Base-by-base conservation (phyloP, 64 coral and sea anemone genomes). In the Montipora efflorescens region DNA sequence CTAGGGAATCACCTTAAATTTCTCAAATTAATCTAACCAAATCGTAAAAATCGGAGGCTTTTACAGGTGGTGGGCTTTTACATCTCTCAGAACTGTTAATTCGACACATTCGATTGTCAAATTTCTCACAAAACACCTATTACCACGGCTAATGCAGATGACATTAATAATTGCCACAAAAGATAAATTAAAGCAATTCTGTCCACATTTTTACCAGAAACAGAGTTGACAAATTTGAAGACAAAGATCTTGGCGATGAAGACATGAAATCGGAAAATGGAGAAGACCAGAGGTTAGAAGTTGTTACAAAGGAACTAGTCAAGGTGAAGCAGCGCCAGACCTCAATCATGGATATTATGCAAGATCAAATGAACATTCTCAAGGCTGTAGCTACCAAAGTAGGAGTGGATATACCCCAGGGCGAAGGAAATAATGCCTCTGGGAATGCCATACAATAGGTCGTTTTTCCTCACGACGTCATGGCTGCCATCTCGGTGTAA, bases 321-420 rank as follows among this genome's bases (percentile, higher is more conserved):
- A 86, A 49, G 82, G 66, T 66, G 2, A 86, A 86, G 66, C 67
- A 71, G 66, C 82, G 66, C 8, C 82, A 71, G 20, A 20, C 45
- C 3, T 48, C 46, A 51, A 86, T 86, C 44, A 86, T 86, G 46
- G 66, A 86, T 12, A 23, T 64, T 1, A 86, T 86, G 15, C 62
- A 86, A 2, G 82, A 86, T 11, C 82, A 86, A 47, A 67, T 46
- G 66, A 71, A 50, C 46, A 10, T 86, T 50, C n/a, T 86, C 7
- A 8, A 6, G 66, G 82, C 46, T 71, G 16, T 86, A 4, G 82
- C 82, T 12, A 4, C 62, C 12, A 86, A 45, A 86, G 47, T 47
- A 5, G 82, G 82, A 8, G 62, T 72, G 19, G 45, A 72, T 49
- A 72, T 18, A 11, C 19, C 8, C 47, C 45, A n/a, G 15, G 1